Evolutionary conservation across 2,888 invertebrate genomes (phyloP), one percentile per base, ranked within the genome.

Genomic region (Andrena praecox): DNA sequence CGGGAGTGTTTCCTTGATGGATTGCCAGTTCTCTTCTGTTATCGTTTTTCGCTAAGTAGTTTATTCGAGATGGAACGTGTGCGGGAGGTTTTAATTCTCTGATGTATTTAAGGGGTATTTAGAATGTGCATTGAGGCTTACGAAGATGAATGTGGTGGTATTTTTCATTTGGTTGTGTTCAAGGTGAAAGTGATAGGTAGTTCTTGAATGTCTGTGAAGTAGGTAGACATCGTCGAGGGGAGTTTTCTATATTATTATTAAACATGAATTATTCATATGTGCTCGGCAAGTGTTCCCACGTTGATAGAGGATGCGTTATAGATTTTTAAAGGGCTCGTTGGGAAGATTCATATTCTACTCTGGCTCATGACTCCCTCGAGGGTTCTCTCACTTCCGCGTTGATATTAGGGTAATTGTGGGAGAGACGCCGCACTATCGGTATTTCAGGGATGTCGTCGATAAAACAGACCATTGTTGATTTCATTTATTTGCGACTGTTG

Each of bases 211-310:
- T 24, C 48, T 67, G 42, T 54, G 52, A 73, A 67, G 68, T 75
- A 62, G 74, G 62, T 8, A 16, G 42, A 24, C 48, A 60, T 78
- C 48, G 68, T 27, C 54, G 12, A 6, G 4, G 24, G 29, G 12
- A 48, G 29, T 64, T 67, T 63, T 74, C 67, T 74, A 48, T 50
- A 64, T 75, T 64, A 64, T 76, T 69, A 79, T 79, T 64, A 64
- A 42, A 59, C 35, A 79, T 79, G 69, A 79, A 79, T 79, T 79
- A 76, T 79, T 76, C 79, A 79, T 76, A 50, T 8, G 48, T 12
- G 54, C 12, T 7, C 16, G 56, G 76, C 59, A 69, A 64, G 66
- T 42, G 33, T 77, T 77, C 33, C 62, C 75, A 24, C 67, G n/a
- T 50, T 48, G 42, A 52, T 52, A 54, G 10, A 33, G 60, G 74